These are phyloP conservation scores for Endomychus coccineus DNA, from an alignment of 2,888 invertebrate genomes.

Conservation along the genomic window DNA sequence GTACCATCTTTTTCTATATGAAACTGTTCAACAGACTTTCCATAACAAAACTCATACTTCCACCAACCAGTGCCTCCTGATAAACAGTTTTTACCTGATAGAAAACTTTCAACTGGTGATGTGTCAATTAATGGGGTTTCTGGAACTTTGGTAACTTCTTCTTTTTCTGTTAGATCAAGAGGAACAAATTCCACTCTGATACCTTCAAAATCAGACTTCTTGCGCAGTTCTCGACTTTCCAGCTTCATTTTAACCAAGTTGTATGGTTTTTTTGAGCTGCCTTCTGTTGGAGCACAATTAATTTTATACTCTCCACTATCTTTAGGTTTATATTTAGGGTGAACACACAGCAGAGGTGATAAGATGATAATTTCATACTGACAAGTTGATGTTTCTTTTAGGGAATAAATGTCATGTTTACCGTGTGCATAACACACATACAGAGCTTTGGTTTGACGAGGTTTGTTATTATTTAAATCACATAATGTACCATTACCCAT, in stretches of 20 bases:
- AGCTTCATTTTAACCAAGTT: constrained; percentile 64
- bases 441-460: constrained; percentile 70
- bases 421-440: constrained; percentile 87
- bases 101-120: constrained; percentile 69
- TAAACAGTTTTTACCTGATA: constrained; percentile 78
- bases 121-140: constrained; percentile 49
- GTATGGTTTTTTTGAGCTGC: constrained; percentile 64
- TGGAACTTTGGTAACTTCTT: constrained; percentile 27
- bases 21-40: constrained; percentile 80
- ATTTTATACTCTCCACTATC: constrained; percentile 72
- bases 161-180: constrained; percentile 44
- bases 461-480: constrained; percentile 74
- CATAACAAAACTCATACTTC: constrained; percentile 98
- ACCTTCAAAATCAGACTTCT: constrained; percentile 44
- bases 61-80: constrained; percentile 95
- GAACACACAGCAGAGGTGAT: constrained; percentile 78
- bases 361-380: constrained; percentile 90
- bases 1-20: constrained; percentile 74
- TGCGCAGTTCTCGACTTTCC: constrained; percentile 62
- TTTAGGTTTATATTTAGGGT: constrained; percentile 79
- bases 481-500: constrained; percentile 88
- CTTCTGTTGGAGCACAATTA: constrained; percentile 61
- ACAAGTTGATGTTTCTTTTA: constrained; percentile 90
- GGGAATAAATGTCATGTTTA: constrained; percentile 84
- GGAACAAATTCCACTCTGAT: constrained; percentile 63